Percentiles rank a stretch among this genome's conserved stretches.
phyloP scores from a whole-genome alignment of 2,113 vertebrate species.

The Python bivittatus region DNA sequence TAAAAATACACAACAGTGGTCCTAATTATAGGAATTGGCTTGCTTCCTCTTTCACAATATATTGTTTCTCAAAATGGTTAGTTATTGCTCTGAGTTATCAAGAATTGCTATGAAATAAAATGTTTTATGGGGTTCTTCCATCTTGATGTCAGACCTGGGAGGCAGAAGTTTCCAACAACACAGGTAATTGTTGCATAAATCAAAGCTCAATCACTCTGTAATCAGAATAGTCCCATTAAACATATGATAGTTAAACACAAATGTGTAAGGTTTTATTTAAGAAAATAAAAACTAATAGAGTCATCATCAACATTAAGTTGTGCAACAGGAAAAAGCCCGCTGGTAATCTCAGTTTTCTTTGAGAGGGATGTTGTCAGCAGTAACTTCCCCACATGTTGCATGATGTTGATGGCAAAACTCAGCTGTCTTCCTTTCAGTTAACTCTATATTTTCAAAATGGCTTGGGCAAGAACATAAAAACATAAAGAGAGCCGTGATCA shows the following conservation, averaged over 20 bases:
- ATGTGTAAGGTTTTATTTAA: constrained; percentile 53
- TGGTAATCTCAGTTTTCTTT: constrained; percentile 66
- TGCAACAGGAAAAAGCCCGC: constrained; percentile 71
- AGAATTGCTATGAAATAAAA: constrained; percentile 76
- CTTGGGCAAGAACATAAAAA: background rate
- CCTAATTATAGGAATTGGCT: background rate
- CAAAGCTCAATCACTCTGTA: constrained; percentile 78
- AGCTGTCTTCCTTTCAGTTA: background rate
- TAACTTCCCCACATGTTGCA: constrained; percentile 48
- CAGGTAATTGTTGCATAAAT: constrained; percentile 82
- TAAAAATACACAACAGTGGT: background rate
- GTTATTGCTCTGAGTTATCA: constrained; percentile 75
- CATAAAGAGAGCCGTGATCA: background rate
- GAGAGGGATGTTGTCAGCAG: constrained; percentile 63
- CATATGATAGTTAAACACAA: constrained; percentile 70
- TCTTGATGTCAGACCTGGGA: constrained; percentile 77
- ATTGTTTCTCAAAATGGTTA: constrained; percentile 76
- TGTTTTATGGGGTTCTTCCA: constrained; percentile 70
- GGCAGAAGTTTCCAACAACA: constrained; percentile 76
- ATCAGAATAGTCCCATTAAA: constrained; percentile 79
- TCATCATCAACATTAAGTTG: constrained; percentile 67
- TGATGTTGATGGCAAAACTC: background rate
- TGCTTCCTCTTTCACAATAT: background rate
- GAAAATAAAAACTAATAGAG: constrained; percentile 47
- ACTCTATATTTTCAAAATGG: background rate